These are phyloP conservation scores for Luffia ferchaultella DNA, from an alignment of 2,888 invertebrate genomes.

Conservation along the genomic window DNA sequence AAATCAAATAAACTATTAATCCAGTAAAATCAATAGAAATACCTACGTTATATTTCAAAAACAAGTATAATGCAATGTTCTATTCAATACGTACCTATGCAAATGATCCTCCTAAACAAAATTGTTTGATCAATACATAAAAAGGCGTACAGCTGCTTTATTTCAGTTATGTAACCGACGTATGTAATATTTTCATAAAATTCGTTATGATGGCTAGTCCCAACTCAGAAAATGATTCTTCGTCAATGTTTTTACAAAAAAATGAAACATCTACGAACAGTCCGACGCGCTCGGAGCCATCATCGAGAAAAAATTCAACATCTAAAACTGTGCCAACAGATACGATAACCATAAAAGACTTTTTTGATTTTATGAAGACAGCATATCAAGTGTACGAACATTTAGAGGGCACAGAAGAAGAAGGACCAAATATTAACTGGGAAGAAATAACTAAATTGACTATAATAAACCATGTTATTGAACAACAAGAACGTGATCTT, in stretches of 20 bases:
- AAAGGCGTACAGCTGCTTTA: not conserved
- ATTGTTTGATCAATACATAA: constrained; percentile 32
- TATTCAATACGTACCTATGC: too few species aligned
- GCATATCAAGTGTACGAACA: constrained; percentile 73
- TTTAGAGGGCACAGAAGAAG: constrained; percentile 48
- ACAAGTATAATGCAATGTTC: too few species aligned
- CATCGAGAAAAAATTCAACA: constrained; percentile 29
- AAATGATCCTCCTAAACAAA: too few species aligned
- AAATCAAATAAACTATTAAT: too few species aligned
- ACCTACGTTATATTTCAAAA: too few species aligned
- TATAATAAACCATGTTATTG: constrained; percentile 54
- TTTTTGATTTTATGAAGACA: constrained; percentile 76
- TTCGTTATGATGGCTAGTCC: constrained; percentile 39
- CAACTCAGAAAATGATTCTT: constrained; percentile 34
- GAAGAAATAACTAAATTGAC: constrained; percentile 57
- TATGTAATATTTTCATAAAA: not conserved
- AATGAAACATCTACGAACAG: constrained; percentile 27
- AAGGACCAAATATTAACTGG: constrained; percentile 54
- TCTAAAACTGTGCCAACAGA: constrained; percentile 46
- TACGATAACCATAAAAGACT: constrained; percentile 73
- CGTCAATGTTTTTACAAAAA: constrained; percentile 48
- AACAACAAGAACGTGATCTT: constrained; percentile 53
- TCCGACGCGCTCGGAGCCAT: constrained; percentile 27
- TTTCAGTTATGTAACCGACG: not conserved
- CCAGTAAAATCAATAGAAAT: too few species aligned